Evolutionary conservation across 2,113 vertebrate genomes (phyloP), one percentile per base, ranked within the genome.

Genomic region (Indri indri): DNA sequence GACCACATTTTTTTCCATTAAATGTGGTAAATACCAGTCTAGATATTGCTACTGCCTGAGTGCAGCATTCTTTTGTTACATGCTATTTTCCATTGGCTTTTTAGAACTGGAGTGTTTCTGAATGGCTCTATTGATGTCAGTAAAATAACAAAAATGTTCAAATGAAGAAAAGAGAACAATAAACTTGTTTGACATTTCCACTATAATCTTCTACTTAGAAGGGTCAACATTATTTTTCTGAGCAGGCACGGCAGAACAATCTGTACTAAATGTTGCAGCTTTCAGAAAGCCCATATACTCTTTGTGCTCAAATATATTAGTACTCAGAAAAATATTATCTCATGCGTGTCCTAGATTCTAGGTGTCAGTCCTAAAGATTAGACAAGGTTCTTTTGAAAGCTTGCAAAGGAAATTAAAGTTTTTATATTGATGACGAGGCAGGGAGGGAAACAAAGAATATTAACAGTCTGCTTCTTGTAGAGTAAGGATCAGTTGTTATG

Each of bases 121-220:
- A 71, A 30, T 65, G 70, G 25, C 25, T 91, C 52, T 90, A 40
- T 59, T 91, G 63, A 90, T 92, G 76, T 97, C 85, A 96, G 70
- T 81, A 83, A 97, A 97, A 86, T 97, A 93, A 82, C 79, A 97
- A 95, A 97, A 95, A 65, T 81, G 27, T 94, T 96, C 79, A 74
- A 93, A 92, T 94, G 70, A 90, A 88, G 32, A 73, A 90, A 89
- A 95, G 57, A 89, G 70, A 85, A 82, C 11, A 71, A 80, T 83
- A 76, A 12, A 71, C 54, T 71, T 77, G 25, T 70, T 91, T 96
- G 88, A 94, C 77, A 94, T 96, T 90, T 94, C 40, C 71, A 63
- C 52, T 81, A 52, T 88, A 91, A 90, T 92, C 70, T 95, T 42
- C 68, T 92, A 6, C 95, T 85, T 85, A 84, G 70, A 93, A 81